Evolutionary conservation across 2,113 vertebrate genomes (phyloP), one percentile per base, ranked within the genome.

Genomic region (Heliornis fulica): DNA sequence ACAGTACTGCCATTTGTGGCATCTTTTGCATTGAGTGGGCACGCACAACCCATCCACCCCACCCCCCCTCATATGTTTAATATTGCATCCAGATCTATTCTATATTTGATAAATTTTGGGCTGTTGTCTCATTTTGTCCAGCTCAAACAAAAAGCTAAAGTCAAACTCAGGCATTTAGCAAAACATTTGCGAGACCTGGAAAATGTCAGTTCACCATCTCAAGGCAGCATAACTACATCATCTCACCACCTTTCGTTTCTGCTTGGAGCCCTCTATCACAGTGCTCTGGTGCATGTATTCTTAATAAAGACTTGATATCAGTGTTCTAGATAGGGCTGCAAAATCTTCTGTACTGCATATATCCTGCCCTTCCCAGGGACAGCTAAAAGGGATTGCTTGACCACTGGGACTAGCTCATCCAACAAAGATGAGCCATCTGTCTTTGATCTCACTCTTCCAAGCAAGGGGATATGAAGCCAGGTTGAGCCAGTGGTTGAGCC

Each of bases 371-470:
- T 77, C 38, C 41, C 13, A 90, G 26, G 25, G 29, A 70, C 0
- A 1, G 26, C 31, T 80, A 70, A 54, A 86, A 61, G 54, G 22
- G 10, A 10, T 76, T 65, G 29, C 12, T 53, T 57, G 75, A 51
- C 60, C 36, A n/a, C 7, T 51, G 48, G 22, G 53, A 56, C 46
- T 22, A 87, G 15, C 16, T 41, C 25, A 16, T 86, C 57, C 77
- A 48, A 68, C 20, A 64, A 57, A 36, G 22, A 34, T 46, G 41
- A 80, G 10, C 8, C 22, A 21, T 48, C 71, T 83, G 38, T 19
- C 88, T 86, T 74, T 46, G 51, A 71, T 83, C 45, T 88, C 31
- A 56, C 14, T 59, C 88, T 92, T 82, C 61, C 64, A 78, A 87
- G n/a, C 26, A 74, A 74, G 56, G 86, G 43, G 31, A 31, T 18